phyloP scores from a whole-genome alignment of 2,113 vertebrate species.

The Butorides virescens region DNA sequence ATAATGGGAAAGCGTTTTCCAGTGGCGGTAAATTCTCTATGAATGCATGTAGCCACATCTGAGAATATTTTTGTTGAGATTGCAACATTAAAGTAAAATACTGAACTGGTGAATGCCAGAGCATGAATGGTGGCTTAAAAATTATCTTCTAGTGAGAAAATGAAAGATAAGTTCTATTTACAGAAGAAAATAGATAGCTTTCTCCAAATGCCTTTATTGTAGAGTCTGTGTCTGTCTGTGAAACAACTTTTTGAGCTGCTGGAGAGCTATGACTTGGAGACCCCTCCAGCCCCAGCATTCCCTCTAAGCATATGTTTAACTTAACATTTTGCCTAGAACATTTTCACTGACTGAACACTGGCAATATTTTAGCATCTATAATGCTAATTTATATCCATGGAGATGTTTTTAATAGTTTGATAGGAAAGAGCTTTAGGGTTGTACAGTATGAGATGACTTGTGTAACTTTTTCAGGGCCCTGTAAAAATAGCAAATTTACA shows the following conservation, averaged over 20 bases:
- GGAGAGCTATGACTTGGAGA: neutral
- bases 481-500: neutral
- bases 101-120: neutral
- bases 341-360: neutral
- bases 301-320: neutral
- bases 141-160: neutral
- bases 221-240: neutral
- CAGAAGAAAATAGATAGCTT: neutral
- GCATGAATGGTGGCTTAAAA: neutral
- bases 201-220: neutral
- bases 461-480: neutral
- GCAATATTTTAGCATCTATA: neutral
- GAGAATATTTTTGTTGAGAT: neutral
- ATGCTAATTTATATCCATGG: neutral
- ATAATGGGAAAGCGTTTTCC: neutral
- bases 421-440: neutral
- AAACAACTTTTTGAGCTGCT: neutral
- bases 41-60: neutral
- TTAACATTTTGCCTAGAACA: neutral
- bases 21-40: neutral
- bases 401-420: neutral
- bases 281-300: neutral
- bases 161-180: neutral
- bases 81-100: neutral
- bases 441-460: neutral